Conservation (phyloP, 2,113 vertebrate species). For the Callipepla californica region DNA sequence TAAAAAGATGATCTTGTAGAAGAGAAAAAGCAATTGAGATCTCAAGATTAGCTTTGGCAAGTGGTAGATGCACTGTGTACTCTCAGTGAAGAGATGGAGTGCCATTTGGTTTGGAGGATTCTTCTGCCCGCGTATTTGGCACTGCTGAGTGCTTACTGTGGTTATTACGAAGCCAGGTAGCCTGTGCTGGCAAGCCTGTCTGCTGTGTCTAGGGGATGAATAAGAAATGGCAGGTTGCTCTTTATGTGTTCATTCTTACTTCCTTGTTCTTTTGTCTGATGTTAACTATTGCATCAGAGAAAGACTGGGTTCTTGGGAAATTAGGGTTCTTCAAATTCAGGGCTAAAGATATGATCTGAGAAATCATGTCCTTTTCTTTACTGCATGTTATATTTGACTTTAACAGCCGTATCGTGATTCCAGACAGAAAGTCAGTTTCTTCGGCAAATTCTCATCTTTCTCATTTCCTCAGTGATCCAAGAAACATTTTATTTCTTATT, state of each 20-base stretch:
- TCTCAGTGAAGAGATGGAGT: neutral
- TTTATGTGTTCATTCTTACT: neutral
- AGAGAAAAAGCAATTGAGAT: neutral
- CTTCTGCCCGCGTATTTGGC: fast-evolving
- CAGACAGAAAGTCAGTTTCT: neutral
- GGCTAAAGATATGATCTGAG: neutral
- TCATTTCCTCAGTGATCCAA: neutral
- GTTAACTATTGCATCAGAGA: neutral
- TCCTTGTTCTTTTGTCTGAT: neutral
- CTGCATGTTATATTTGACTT: neutral
- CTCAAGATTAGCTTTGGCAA: neutral
- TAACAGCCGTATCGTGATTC: fast-evolving
- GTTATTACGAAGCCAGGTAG: neutral
- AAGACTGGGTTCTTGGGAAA: neutral
- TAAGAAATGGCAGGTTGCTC: neutral
- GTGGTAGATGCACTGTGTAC: neutral
- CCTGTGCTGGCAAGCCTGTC: neutral
- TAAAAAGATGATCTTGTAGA: neutral
- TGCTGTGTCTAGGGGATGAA: neutral
- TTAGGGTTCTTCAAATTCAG: neutral
- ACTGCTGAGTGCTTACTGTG: neutral
- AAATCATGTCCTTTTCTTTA: neutral
- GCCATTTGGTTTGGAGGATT: neutral
- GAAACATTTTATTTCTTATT: neutral
- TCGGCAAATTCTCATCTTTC: neutral